Evolutionary conservation across 2,113 vertebrate genomes (phyloP), one percentile per base, ranked within the genome.

Genomic region (Epinephelus fuscoguttatus): DNA sequence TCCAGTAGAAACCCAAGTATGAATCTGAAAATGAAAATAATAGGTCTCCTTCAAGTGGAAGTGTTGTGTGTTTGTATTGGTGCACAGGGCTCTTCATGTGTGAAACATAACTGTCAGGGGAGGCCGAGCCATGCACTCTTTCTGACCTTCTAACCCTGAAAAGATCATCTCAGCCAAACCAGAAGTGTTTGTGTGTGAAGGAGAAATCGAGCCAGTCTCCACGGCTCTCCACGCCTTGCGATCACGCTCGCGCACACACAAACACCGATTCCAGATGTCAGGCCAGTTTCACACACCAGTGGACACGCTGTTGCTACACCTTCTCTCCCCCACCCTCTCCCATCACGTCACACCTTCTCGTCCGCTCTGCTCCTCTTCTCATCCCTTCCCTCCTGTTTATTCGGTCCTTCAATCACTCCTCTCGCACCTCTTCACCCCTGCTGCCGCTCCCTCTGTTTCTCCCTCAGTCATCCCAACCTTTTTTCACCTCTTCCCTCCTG

Each of bases 231-330:
- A 49, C 21, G 10, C 55, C 25, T 78, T n/a, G 45, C 14, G 15
- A 71, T 82, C 61, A 60, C 57, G 19, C 57, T 66, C 25, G 18
- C 47, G 19, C 33, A 50, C 69, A 45, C 71, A 30, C 27, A 69
- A 33, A 78, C 47, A 78, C 75, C 56, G 56, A 23, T 53, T 69
- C 60, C 72, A 64, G 61, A 89, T 80, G 86, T 87, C 86, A 82
- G 17, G 53, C 61, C 15, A n/a, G 57, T 91, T 91, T 88, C 75
- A 68, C 89, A 82, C 90, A 60, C 89, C 83, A 75, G 47, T 25
- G 66, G 66, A 73, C 75, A 52, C 18, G 37, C 33, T 40, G 70
- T 50, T 79, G 80, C 60, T 81, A 64, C 85, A 69, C 80, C 75
- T 75, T 60, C 84, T 66, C 49, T 62, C 42, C 77, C 67, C 77